Evolutionary conservation across 2,888 invertebrate genomes (phyloP).

Genomic region (Xylota sylvarum): DNA sequence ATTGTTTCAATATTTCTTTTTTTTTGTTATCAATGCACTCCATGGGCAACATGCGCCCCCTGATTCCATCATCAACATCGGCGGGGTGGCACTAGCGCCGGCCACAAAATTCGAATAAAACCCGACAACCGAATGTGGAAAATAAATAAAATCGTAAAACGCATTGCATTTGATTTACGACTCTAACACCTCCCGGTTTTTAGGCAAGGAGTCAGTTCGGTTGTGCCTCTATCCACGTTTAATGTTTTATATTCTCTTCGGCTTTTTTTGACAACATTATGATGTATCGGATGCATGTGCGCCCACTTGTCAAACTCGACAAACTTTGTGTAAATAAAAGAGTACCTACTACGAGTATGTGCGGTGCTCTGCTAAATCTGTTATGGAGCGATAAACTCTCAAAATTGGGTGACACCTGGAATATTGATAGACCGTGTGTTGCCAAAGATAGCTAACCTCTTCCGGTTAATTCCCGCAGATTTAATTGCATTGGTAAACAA

Average conservation of each 20-base stretch:
- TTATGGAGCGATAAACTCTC: slow-evolving; percentile 47
- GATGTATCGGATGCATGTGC: slow-evolving; percentile 76
- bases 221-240: slow-evolving; percentile 49
- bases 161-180: slow-evolving; percentile 76
- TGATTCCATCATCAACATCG: slow-evolving; percentile 60
- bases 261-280: slow-evolving; percentile 67
- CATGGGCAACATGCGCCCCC: slow-evolving; percentile 37
- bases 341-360: background rate
- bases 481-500: slow-evolving; percentile 51
- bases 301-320: slow-evolving; percentile 75
- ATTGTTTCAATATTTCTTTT: slow-evolving; percentile 19
- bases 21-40: slow-evolving; percentile 41
- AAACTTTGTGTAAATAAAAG: slow-evolving; percentile 66
- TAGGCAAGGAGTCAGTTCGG: slow-evolving; percentile 37
- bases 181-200: slow-evolving; percentile 66
- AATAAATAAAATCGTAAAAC: slow-evolving; percentile 75
- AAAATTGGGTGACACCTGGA: slow-evolving; percentile 72
- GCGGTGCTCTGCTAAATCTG: slow-evolving; percentile 42
- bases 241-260: slow-evolving; percentile 59
- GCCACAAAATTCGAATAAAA: slow-evolving; percentile 75
- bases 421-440: slow-evolving; percentile 57
- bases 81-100: slow-evolving; percentile 71
- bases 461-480: slow-evolving; percentile 32
- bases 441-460: slow-evolving; percentile 7
- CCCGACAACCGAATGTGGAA: slow-evolving; percentile 64